These are phyloP conservation scores for Drosophila stalkeri DNA, from an alignment of 2,888 invertebrate species.

Conservation along the genomic window DNA sequence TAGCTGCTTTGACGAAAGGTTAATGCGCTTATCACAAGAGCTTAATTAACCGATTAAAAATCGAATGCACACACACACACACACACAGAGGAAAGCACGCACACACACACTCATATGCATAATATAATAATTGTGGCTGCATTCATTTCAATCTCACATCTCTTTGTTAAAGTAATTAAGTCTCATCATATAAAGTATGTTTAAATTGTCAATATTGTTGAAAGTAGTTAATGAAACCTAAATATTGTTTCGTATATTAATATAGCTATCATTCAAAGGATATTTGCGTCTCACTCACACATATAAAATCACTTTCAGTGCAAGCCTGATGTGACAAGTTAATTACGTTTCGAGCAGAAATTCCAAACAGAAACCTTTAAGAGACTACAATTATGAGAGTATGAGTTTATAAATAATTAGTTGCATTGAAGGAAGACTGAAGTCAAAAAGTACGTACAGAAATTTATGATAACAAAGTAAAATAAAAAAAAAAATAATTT, in stretches of 20 bases:
- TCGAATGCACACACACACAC: slow-evolving; percentile 4
- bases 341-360: not conserved
- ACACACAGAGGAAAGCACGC: not conserved
- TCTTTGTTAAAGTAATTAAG: not conserved
- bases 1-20: slow-evolving; percentile 30
- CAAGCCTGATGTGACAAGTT: not conserved
- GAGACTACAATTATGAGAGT: not conserved
- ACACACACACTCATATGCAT: not conserved
- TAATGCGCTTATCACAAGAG: slow-evolving; percentile 55
- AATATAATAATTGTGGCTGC: slow-evolving; percentile 24
- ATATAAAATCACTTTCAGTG: not conserved
- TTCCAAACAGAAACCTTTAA: not conserved
- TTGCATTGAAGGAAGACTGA: too few relatives aligned
- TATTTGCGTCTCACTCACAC: not conserved
- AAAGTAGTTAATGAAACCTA: not conserved
- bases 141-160: not conserved
- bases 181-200: not conserved
- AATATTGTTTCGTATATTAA: not conserved
- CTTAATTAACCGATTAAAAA: slow-evolving; percentile 55
- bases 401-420: not conserved
- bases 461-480: too few relatives aligned
- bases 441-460: too few relatives aligned
- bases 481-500: too few relatives aligned
- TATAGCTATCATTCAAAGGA: not conserved
- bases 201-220: not conserved